phyloP scores from a whole-genome alignment of 2,797 vertebrate genomes.

The Hozukius guyotensis region DNA sequence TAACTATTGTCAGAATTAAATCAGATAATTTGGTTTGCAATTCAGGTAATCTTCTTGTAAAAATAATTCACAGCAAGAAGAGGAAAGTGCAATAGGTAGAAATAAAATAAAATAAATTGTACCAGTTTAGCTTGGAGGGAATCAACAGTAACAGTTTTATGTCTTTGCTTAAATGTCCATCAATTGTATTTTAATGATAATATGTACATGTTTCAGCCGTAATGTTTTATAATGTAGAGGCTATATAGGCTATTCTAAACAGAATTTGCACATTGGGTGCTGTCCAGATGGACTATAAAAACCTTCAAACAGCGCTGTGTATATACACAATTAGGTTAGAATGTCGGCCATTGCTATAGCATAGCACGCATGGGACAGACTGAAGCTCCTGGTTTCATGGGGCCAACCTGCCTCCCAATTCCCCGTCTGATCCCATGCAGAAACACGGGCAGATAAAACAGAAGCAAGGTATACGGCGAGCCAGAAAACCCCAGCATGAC shows the following conservation, averaged over 20 bases:
- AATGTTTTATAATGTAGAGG: background rate
- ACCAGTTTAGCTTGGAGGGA: background rate
- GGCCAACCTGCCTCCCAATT: constrained; percentile 45
- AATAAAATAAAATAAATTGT: background rate
- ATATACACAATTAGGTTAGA: constrained; percentile 56
- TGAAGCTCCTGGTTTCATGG: constrained; percentile 31
- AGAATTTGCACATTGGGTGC: background rate
- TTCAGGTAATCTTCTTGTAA: background rate
- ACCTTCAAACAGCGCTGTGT: constrained; percentile 1
- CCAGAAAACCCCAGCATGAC: constrained; percentile 70
- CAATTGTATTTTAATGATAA: background rate
- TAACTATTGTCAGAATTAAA: background rate
- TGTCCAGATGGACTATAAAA: constrained; percentile 1
- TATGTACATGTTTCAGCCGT: background rate
- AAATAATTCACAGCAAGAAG: background rate
- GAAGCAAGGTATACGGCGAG: constrained; percentile 45
- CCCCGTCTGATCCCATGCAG: constrained; percentile 65
- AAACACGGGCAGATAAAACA: constrained; percentile 62
- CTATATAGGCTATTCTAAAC: background rate
- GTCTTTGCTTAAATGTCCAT: background rate
- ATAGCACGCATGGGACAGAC: constrained; percentile 7
- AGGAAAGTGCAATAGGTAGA: background rate
- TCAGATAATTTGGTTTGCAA: background rate
- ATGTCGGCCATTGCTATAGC: constrained; percentile 38
- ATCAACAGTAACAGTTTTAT: background rate